Percentiles rank a stretch among this genome's conserved stretches.
phyloP scores from a whole-genome alignment of 2,113 vertebrate genomes.

The Calidris pygmaea region DNA sequence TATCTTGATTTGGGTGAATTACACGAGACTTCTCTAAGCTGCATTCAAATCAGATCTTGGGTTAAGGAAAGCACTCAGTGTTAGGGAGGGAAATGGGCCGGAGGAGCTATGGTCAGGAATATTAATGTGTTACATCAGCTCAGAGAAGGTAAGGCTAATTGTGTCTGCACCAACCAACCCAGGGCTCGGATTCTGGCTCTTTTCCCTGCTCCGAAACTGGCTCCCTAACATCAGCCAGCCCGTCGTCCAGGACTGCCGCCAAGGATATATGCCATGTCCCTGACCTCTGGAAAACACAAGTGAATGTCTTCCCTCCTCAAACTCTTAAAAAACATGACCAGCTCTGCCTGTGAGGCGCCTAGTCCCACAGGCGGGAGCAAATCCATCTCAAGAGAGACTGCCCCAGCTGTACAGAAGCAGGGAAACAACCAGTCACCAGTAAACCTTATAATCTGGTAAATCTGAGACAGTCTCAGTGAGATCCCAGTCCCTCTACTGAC shows the following conservation, averaged over 20 bases:
- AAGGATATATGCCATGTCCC: rapidly evolving
- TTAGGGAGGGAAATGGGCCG: background rate
- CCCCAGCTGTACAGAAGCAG: background rate
- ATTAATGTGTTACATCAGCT: background rate
- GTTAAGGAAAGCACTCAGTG: background rate
- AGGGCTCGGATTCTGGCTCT: background rate
- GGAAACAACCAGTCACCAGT: background rate
- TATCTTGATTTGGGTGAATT: conserved; percentile 39
- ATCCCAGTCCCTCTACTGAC: background rate
- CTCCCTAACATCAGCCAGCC: background rate
- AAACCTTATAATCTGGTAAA: background rate
- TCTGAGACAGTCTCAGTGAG: background rate
- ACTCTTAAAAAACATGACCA: background rate
- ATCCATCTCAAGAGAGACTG: rapidly evolving
- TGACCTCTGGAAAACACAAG: background rate
- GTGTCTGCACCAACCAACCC: background rate
- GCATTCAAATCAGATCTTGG: conserved; percentile 21
- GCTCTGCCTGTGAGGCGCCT: background rate
- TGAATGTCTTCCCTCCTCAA: background rate
- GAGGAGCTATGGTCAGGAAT: background rate
- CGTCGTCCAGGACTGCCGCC: background rate
- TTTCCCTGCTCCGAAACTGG: background rate
- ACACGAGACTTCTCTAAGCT: background rate
- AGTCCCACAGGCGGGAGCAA: background rate
- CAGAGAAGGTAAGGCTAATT: background rate